Percentiles rank a stretch among this genome's conserved stretches.
These are phyloP conservation scores for Hybognathus amarus DNA, from an alignment of 2,797 vertebrate genomes.

Conservation along the genomic window DNA sequence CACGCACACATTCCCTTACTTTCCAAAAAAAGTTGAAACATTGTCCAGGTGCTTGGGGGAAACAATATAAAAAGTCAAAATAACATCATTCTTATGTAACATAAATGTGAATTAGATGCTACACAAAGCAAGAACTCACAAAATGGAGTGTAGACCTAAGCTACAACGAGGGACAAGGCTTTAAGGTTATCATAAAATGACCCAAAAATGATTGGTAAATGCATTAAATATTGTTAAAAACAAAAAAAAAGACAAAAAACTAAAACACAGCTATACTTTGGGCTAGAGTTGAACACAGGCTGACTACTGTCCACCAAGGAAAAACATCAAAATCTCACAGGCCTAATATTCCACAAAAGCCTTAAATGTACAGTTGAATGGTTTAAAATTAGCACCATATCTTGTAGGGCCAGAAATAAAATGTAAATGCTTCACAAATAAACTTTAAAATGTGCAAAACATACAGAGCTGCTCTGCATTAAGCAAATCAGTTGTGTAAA, in stretches of 20 bases:
- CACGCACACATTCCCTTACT: slow-evolving; percentile 48
- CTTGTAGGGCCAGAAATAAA: slow-evolving; percentile 9
- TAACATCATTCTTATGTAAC: slow-evolving; percentile 62
- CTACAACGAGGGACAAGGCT: background rate
- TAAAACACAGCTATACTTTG: slow-evolving; percentile 64
- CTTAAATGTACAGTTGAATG: slow-evolving; percentile 17
- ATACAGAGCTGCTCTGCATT: slow-evolving; percentile 53
- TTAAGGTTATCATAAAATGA: background rate
- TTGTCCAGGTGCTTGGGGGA: slow-evolving; percentile 36
- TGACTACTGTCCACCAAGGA: slow-evolving; percentile 70
- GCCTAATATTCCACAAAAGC: slow-evolving; percentile 11
- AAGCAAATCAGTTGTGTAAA: background rate
- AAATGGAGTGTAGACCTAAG: slow-evolving; percentile 34
- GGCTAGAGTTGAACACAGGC: slow-evolving; percentile 55
- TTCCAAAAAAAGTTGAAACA: slow-evolving; percentile 44
- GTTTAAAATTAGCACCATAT: slow-evolving; percentile 32
- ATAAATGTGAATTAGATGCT: slow-evolving; percentile 54
- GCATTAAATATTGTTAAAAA: slow-evolving; percentile 75
- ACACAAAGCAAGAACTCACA: background rate
- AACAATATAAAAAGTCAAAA: slow-evolving; percentile 56
- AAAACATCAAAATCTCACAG: slow-evolving; percentile 19
- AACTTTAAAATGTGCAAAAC: slow-evolving; percentile 76
- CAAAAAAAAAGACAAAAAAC: slow-evolving; percentile 59
- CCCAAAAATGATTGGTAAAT: slow-evolving; percentile 68
- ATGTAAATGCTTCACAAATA: slow-evolving; percentile 30